Conservation (phyloP, 2,113 vertebrate species). For the Petroica traversi region DNA sequence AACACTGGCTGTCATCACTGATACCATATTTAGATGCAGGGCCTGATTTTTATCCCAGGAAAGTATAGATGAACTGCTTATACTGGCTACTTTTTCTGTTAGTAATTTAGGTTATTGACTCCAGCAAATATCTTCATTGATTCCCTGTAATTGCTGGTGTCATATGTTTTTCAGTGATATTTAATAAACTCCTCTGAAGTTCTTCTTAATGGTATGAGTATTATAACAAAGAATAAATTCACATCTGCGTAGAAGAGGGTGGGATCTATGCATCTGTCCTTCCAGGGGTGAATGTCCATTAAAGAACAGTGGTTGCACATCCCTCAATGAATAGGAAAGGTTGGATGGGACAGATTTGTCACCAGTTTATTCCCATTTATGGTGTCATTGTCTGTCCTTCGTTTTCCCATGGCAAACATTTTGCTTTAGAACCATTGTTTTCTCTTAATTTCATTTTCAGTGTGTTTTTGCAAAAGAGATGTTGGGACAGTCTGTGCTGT, state of each 20-base stretch:
- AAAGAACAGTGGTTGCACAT: not conserved
- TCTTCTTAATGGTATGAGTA: not conserved
- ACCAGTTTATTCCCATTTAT: not conserved
- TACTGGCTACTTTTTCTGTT: not conserved
- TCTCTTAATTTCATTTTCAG: not conserved
- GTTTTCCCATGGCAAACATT: not conserved
- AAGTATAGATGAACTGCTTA: not conserved
- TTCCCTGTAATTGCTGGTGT: not conserved
- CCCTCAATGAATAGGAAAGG: not conserved
- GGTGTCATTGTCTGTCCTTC: not conserved
- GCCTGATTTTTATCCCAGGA: not conserved
- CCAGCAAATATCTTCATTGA: constrained; percentile 23
- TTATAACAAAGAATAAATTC: not conserved
- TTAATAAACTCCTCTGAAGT: not conserved
- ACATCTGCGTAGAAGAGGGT: not conserved
- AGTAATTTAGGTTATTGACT: constrained; percentile 17
- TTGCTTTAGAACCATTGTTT: not conserved
- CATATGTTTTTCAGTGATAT: not conserved
- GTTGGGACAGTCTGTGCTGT: not conserved
- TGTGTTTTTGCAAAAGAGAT: not conserved
- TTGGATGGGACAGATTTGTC: not conserved
- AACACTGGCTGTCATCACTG: not conserved
- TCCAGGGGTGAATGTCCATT: not conserved
- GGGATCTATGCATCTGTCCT: not conserved
- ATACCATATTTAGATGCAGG: not conserved